Percentiles rank a stretch among this genome's conserved stretches.
These are phyloP conservation scores for Pristionchus arcanus DNA, from an alignment of 2,888 invertebrate genomes.

Conservation along the genomic window DNA sequence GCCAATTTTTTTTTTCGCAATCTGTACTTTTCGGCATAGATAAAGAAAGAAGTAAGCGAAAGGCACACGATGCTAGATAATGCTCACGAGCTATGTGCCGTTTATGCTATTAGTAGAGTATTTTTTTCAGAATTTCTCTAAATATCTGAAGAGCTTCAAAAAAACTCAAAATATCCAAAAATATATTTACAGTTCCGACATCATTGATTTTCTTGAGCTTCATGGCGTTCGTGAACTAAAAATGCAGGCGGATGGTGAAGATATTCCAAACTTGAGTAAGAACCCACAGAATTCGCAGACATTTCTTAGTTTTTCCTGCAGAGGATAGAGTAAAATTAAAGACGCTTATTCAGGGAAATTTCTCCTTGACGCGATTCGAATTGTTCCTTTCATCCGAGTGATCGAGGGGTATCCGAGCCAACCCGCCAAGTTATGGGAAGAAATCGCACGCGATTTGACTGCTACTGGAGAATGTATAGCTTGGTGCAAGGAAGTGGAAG, in stretches of 20 bases:
- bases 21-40: too few relatives aligned
- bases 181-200: background rate
- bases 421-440: background rate
- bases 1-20: too few relatives aligned
- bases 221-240: background rate
- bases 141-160: too few relatives aligned
- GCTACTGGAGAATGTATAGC: background rate
- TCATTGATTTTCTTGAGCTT: background rate
- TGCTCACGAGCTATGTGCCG: too few relatives aligned
- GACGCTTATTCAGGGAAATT: too few relatives aligned
- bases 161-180: too few relatives aligned
- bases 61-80: too few relatives aligned
- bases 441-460: background rate
- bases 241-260: background rate
- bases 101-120: too few relatives aligned
- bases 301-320: background rate
- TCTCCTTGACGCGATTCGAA: too few relatives aligned
- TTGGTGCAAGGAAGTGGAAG: background rate
- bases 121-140: too few relatives aligned
- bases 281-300: background rate
- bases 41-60: too few relatives aligned
- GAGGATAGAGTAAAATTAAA: too few relatives aligned
- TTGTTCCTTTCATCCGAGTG: background rate
- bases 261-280: background rate
- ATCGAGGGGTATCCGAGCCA: background rate